Conservation (phyloP, 2,113 vertebrate species). For the Crotophaga sulcirostris region DNA sequence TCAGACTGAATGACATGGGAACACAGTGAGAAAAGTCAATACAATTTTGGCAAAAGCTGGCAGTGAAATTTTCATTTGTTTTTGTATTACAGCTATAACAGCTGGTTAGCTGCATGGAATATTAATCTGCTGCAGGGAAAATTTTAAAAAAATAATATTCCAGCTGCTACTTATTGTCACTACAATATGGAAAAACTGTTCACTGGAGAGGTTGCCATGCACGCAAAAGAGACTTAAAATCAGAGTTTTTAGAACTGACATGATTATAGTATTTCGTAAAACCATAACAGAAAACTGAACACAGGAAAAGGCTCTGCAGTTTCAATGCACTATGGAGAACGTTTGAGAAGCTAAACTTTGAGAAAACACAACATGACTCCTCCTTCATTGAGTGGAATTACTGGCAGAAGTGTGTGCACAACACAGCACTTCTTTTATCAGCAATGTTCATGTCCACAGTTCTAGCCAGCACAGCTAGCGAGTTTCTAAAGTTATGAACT, state of each 20-base stretch:
- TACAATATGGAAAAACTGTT: not conserved
- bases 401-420: not conserved
- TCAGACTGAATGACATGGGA: not conserved
- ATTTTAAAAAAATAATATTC: not conserved
- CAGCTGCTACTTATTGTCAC: not conserved
- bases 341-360: not conserved
- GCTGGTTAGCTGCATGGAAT: not conserved
- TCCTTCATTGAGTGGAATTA: not conserved
- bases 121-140: not conserved
- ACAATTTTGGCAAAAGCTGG: not conserved
- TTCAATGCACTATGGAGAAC: not conserved
- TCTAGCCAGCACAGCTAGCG: not conserved
- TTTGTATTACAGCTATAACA: not conserved
- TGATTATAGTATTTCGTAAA: not conserved
- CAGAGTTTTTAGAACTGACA: not conserved
- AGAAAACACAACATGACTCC: not conserved
- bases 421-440: not conserved
- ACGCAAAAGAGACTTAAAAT: not conserved
- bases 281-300: not conserved
- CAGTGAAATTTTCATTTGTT: not conserved
- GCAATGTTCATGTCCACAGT: not conserved
- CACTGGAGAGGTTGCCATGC: not conserved
- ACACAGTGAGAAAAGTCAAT: not conserved
- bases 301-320: not conserved
- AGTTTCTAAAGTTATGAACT: not conserved